Evolutionary conservation across 1,140 invertebrate species (phyloP).

Genomic region (Dendrolimus punctatus): DNA sequence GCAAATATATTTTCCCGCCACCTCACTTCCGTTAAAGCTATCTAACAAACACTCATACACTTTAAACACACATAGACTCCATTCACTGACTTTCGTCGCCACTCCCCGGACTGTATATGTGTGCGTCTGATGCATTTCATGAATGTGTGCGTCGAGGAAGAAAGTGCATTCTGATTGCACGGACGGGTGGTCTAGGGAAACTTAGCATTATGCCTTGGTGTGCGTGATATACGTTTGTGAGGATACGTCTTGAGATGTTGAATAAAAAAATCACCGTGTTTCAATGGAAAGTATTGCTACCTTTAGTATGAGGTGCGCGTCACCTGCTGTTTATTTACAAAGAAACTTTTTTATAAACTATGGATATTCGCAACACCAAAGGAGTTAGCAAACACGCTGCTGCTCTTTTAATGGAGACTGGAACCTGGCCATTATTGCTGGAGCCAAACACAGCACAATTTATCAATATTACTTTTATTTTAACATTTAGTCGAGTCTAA

Average conservation of each 20-base stretch:
- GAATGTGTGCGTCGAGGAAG: constrained; percentile 33
- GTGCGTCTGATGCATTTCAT: constrained; percentile 8
- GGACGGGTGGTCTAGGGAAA: constrained; percentile 49
- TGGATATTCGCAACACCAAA: too few relatives aligned
- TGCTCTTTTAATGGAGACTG: too few relatives aligned
- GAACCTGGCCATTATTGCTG: too few relatives aligned
- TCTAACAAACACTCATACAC: neutral
- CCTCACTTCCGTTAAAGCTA: neutral
- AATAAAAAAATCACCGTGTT: neutral
- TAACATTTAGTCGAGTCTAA: too few relatives aligned
- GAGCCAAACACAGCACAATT: too few relatives aligned
- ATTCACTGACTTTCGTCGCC: constrained; percentile 2
- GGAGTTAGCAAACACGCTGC: too few relatives aligned
- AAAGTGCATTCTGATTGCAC: constrained; percentile 59
- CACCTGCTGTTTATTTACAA: too few relatives aligned
- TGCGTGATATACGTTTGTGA: constrained; percentile 7
- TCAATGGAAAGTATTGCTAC: neutral
- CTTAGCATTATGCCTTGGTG: constrained; percentile 36
- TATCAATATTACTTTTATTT: too few relatives aligned
- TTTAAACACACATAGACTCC: constrained; percentile 1
- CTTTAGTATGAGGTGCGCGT: too few relatives aligned
- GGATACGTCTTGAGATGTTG: constrained; percentile 25
- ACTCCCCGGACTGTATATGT: constrained; percentile 10
- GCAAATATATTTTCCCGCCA: neutral
- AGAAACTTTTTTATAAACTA: too few relatives aligned